Base-by-base conservation (phyloP, 2,113 vertebrate species). In the Apeltes quadracus region DNA sequence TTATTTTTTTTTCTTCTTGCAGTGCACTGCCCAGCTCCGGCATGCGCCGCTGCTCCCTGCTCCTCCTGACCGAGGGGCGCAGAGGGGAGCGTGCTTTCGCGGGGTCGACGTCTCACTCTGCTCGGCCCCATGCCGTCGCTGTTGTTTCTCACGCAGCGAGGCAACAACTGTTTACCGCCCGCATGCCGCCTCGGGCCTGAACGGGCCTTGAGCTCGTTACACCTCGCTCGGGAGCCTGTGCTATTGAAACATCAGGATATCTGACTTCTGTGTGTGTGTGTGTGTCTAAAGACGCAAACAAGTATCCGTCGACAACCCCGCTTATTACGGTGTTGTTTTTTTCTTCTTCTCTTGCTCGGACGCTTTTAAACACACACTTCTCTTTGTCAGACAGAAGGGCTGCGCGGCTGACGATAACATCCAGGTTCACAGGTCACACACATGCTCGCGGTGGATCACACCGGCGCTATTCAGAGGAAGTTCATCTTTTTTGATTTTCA, bases 101-200 rank as follows among this genome's bases (percentile, higher is more conserved):
- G 83, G 89, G n/a, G 84, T 92, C 89, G 81, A 91, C 90, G 89
- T 86, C 87, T 88, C 71, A 68, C 84, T 88, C 86, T 38, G 78
- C 87, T 84, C 78, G 23, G 72, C 79, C 73, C 84, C 82, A n/a
- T n/a, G 88, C 85, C 85, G 87, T 82, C 72, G 84, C 79, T 86
- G 84, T 79, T 87, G 84, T 87, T 87, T 51, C 90, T 90, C 76
- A 76, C 88, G 73, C 85, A 81, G 89, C 76, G 69, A 84, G 84
- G 86, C 69, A 93, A 88, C 92, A 88, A 90, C 91, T 87, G 87
- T 91, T 89, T 89, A 89, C 87, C 85, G 87, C 86, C 76, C 85
- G 87, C 86, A 75, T 78, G 81, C 72, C 62, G 88, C 78, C 88
- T 79, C 38, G 56, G 91, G 88, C 81, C 88, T 76, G 79, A 72